Percentiles rank a stretch among this genome's conserved stretches.
Conservation (phyloP, 2,888 invertebrate genomes). For the Philereme transversata region DNA sequence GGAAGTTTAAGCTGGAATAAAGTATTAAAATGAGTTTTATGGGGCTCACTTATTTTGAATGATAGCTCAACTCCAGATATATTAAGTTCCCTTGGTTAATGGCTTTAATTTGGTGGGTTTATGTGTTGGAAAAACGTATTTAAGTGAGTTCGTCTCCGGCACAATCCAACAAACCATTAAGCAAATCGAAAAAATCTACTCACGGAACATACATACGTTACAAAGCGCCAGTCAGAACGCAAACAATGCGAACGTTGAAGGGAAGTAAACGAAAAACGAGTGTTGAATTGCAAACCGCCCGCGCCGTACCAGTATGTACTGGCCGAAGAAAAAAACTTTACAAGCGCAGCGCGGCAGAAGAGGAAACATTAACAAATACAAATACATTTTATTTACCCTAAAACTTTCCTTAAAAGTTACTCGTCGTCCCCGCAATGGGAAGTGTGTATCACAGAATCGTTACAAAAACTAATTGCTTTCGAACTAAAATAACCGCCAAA, state of each 20-base stretch:
- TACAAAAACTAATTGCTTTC: too few relatives aligned
- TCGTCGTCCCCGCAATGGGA: too few relatives aligned
- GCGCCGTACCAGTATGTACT: conserved; percentile 37
- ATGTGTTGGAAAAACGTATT: conserved; percentile 30
- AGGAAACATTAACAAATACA: conserved; percentile 32
- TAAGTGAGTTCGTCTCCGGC: conserved; percentile 34
- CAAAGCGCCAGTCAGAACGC: conserved; percentile 59
- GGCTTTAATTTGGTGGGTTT: conserved; percentile 48
- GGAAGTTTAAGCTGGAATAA: conserved; percentile 80
- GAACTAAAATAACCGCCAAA: too few relatives aligned
- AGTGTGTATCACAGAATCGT: too few relatives aligned
- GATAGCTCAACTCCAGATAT: conserved; percentile 60
- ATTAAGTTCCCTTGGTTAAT: conserved; percentile 69
- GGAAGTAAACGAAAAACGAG: conserved; percentile 65
- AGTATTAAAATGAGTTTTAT: conserved; percentile 79
- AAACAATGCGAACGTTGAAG: conserved; percentile 64
- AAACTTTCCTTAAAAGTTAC: too few relatives aligned
- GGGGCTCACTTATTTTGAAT: conserved; percentile 68
- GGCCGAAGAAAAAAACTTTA: conserved; percentile 48
- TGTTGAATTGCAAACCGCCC: conserved; percentile 62
- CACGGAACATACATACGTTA: conserved; percentile 51
- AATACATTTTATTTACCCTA: too few relatives aligned
- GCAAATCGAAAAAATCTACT: conserved; percentile 55
- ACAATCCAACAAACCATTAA: conserved; percentile 55
- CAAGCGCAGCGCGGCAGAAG: conserved; percentile 32